These are phyloP conservation scores for Brachionus sp. DNA, from an alignment of 1,140 invertebrate species.

Conservation along the genomic window DNA sequence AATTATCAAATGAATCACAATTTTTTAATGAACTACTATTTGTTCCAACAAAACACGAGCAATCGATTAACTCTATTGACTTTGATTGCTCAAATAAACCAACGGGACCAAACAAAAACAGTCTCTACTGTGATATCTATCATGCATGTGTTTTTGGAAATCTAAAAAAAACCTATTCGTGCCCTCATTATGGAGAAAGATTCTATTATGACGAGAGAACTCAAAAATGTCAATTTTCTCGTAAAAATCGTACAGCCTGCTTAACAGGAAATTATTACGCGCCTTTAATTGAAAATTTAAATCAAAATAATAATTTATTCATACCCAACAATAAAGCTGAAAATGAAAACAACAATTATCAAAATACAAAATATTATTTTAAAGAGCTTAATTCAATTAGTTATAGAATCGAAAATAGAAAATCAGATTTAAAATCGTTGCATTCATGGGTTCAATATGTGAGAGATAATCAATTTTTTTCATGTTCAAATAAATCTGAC, in stretches of 20 bases:
- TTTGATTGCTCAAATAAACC: constrained; percentile 24
- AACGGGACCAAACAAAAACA: constrained; percentile 13
- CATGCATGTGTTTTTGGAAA: constrained; percentile 41
- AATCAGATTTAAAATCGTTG: neutral
- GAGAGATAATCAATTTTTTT: constrained; percentile 22
- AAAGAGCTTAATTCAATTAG: neutral
- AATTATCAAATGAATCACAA: neutral
- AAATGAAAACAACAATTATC: neutral
- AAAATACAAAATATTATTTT: neutral
- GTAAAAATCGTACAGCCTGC: neutral
- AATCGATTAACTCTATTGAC: neutral
- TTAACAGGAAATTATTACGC: constrained; percentile 17
- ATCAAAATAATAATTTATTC: neutral
- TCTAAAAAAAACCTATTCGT: constrained; percentile 4
- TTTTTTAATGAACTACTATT: neutral
- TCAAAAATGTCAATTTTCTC: constrained; percentile 40
- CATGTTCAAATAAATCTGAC: constrained; percentile 9
- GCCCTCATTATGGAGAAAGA: constrained; percentile 23
- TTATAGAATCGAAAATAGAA: neutral
- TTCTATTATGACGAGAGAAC: constrained; percentile 41
- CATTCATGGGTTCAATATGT: constrained; percentile 29
- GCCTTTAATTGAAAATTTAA: neutral
- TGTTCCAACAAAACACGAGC: neutral
- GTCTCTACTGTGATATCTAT: constrained; percentile 37
- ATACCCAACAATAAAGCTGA: neutral